These are phyloP conservation scores for Meiosimyza decipiens DNA, from an alignment of 2,888 invertebrate species.

Conservation along the genomic window DNA sequence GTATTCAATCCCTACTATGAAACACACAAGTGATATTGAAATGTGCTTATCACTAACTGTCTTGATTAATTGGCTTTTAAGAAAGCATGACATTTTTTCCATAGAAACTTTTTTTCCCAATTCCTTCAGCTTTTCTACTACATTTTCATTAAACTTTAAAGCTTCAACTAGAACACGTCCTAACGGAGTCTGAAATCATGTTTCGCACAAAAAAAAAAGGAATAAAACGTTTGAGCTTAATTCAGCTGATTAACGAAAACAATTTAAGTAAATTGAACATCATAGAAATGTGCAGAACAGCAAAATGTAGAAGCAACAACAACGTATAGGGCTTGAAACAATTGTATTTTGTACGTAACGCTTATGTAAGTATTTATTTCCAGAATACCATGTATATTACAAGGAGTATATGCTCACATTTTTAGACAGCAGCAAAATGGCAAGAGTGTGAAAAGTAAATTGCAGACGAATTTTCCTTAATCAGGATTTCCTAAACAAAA, in stretches of 20 bases:
- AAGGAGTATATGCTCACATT: neutral
- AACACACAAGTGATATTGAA: too few species aligned
- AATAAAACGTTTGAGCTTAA: conserved; percentile 22
- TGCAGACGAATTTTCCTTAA: conserved; percentile 29
- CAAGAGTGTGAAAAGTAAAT: conserved; percentile 14
- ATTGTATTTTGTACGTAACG: conserved; percentile 4
- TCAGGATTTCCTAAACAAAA: conserved; percentile 12
- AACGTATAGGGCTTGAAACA: neutral
- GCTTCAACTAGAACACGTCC: too few species aligned
- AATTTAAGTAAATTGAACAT: conserved; percentile 35
- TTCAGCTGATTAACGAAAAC: conserved; percentile 34
- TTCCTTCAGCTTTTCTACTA: too few species aligned
- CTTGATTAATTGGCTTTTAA: too few species aligned
- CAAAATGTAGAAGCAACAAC: neutral
- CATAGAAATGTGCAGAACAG: neutral
- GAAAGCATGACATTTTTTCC: too few species aligned
- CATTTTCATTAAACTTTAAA: too few species aligned
- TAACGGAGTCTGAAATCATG: too few species aligned
- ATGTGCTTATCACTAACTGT: too few species aligned
- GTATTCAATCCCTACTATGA: too few species aligned
- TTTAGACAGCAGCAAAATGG: neutral
- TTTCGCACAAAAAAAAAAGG: neutral
- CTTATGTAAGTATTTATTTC: conserved; percentile 1
- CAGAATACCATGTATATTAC: neutral
- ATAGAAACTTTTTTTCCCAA: too few species aligned